Evolutionary conservation across 2,888 invertebrate genomes (phyloP), one percentile per base, ranked within the genome.

Genomic region (Rhingia rostrata): DNA sequence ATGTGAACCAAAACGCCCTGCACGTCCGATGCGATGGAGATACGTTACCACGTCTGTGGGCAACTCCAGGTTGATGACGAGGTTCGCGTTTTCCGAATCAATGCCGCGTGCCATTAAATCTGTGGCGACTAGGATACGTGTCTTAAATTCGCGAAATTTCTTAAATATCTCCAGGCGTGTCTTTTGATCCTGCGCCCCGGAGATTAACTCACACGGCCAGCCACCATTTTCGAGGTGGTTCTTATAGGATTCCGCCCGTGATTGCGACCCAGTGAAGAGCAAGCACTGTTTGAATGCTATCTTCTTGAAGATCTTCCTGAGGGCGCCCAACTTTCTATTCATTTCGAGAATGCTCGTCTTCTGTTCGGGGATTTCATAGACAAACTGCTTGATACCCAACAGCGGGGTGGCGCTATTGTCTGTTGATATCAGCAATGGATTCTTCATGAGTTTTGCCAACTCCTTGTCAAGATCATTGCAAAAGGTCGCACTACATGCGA

Each of bases 401-500:
- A 97, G 92, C 33, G 98, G 91, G 30, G 95, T 93, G 6, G 92
- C 93, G 32, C 94, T 93, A 54, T 93, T 91, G 86, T 96, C 95
- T 6, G 97, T 95, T 22, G 95, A 94, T 3, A 97, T 93, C 87
- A 95, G 93, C 67, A 95, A 93, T 3, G 97, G 96, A 83, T 95
- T 94, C 69, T 94, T 92, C 95, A 98, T 97, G 90, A 96, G 96
- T 60, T 93, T 93, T 35, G 93, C 92, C 64, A 99, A 92, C 86
- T 96, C 94, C 10, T 92, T 91, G 87, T 96, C 95, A 61, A 98
- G 92, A 77, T 93, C 93, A 80, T 95, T 93, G 12, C 97, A 95
- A 92, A 97, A 99, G 10, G 99, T 99, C 5, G 99, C 99, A 91
- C 98, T 98, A 60, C 97, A 94, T 73, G 97, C 96, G 83, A 99